phyloP scores from a whole-genome alignment of 2,797 vertebrate species.

The Crocidura indochinensis region DNA sequence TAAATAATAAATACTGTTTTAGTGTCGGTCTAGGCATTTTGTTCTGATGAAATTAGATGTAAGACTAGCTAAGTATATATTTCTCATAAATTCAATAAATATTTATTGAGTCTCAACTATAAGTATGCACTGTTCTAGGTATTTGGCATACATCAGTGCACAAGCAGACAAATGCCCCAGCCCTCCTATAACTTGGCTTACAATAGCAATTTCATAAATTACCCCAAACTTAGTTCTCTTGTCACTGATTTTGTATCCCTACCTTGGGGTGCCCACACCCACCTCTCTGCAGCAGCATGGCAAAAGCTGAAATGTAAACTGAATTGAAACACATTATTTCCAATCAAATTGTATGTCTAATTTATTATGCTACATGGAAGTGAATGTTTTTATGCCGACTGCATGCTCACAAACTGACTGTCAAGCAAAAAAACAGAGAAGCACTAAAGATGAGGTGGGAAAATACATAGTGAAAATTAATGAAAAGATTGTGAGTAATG shows the following conservation, averaged over 20 bases:
- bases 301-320: conserved; percentile 48
- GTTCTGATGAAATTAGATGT: conserved; percentile 76
- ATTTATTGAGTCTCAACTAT: not conserved
- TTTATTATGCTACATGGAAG: not conserved
- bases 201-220: conserved; percentile 58
- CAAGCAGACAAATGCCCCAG: not conserved
- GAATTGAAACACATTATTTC: conserved; percentile 76
- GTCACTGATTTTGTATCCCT: conserved; percentile 69
- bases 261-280: conserved; percentile 58
- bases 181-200: not conserved
- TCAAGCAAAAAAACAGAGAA: conserved; percentile 74
- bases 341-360: conserved; percentile 43
- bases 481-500: conserved; percentile 85
- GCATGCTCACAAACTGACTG: conserved; percentile 59
- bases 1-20: conserved; percentile 42
- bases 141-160: not conserved
- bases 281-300: conserved; percentile 28
- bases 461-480: conserved; percentile 57
- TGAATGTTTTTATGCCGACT: conserved; percentile 65
- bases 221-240: conserved; percentile 64
- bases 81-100: conserved; percentile 74
- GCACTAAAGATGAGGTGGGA: conserved; percentile 76
- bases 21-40: conserved; percentile 41
- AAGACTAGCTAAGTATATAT: conserved; percentile 80
- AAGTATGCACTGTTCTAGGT: not conserved